phyloP scores from a whole-genome alignment of 2,797 vertebrate genomes.

The Capromys pilorides region DNA sequence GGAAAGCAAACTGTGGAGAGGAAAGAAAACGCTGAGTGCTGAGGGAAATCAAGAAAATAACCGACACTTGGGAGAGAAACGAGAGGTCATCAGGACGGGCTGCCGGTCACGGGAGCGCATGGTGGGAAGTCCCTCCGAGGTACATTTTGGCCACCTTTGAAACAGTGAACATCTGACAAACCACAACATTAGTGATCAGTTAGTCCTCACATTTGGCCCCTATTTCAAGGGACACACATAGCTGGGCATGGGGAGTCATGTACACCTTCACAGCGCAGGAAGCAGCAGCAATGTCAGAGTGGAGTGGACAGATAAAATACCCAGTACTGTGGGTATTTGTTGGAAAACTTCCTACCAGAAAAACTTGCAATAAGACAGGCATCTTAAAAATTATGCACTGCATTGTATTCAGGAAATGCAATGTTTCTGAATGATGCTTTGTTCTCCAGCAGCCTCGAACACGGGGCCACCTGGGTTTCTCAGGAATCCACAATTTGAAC shows the following conservation, averaged over 20 bases:
- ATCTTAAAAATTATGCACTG: neutral
- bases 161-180: neutral
- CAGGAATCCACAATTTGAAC: slow-evolving; percentile 9
- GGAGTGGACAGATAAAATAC: neutral
- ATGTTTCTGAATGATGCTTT: neutral
- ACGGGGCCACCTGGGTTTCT: neutral
- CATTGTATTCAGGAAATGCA: neutral
- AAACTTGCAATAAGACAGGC: neutral
- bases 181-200: neutral
- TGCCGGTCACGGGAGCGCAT: neutral
- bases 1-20: neutral
- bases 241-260: neutral
- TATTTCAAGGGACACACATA: neutral
- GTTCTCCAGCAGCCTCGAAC: neutral
- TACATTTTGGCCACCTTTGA: slow-evolving; percentile 4
- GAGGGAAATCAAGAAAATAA: neutral
- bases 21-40: neutral
- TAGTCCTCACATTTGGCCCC: neutral
- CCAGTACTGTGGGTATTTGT: neutral
- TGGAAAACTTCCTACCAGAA: neutral
- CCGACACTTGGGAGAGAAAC: neutral
- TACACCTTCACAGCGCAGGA: neutral
- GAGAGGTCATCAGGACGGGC: neutral
- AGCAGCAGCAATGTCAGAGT: neutral
- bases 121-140: neutral